Evolutionary conservation across 2,113 vertebrate species (phyloP), one percentile per base, ranked within the genome.

Genomic region (Labeo catla): DNA sequence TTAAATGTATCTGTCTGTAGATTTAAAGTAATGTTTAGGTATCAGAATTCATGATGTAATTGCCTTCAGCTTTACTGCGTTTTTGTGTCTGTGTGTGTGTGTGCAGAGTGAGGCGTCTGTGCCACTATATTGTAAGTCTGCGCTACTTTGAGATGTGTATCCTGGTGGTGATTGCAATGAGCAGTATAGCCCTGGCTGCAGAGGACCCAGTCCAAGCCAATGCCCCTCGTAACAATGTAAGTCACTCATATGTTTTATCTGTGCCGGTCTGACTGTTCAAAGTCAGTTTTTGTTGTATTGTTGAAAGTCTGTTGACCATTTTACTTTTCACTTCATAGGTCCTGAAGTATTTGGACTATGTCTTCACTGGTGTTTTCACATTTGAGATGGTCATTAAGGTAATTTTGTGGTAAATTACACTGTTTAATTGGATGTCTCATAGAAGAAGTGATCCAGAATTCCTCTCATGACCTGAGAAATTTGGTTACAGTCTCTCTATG

Each of bases 371-470:
- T 0, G 98, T 99, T 89, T 99, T 99, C 90, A 99, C 98, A 28
- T 99, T 99, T 86, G 98, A 99, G 95, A 97, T 99, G 98, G 97
- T 99, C 90, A 99, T 99, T 87, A 99, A 99, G 97, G 98, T 99
- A 77, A 77, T 77, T 54, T 6, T 19, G 15, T 77, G 76, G 28
- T 50, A 23, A 11, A 77, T 36, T 8, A 16, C 23, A 54, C 23
- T 16, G 49, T 50, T 76, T 76, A 15, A 50, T 76, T 76, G 19
- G 9, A 73, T 45, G 13, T 49, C 45, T 49, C 19, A 12, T 21
- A 6, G 21, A 21, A 74, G 10, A 74, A 10, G 6, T 74, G 45
- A 49, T 49, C 10, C 72, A 49, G 45, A 23, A 49, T 45, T 76
- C 45, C 43, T n/a, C 11, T 28, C n/a, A 23, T 50, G 12, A 76